These are phyloP conservation scores for Arvicola amphibius DNA, from an alignment of 2,797 vertebrate genomes.

Conservation along the genomic window DNA sequence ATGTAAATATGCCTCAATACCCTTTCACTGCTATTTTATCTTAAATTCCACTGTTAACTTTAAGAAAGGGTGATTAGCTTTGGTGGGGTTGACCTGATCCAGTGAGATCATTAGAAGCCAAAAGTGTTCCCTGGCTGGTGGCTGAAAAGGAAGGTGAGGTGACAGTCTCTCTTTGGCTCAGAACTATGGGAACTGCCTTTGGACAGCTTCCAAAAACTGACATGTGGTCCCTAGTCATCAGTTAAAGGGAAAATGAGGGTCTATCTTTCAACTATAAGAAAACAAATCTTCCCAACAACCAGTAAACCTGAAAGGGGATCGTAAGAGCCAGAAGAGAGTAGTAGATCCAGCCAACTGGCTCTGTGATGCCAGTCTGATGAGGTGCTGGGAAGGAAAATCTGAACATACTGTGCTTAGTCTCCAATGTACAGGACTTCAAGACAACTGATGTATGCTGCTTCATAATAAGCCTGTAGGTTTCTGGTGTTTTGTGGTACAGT, in stretches of 20 bases:
- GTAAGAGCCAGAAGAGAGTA: background rate
- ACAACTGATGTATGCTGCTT: background rate
- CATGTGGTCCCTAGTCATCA: background rate
- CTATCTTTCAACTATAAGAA: background rate
- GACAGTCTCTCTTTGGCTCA: background rate
- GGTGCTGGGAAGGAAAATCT: constrained; percentile 16
- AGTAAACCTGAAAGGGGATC: background rate
- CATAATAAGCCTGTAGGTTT: constrained; percentile 32
- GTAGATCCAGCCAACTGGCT: background rate
- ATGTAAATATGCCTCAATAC: constrained; percentile 14
- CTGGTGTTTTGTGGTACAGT: background rate
- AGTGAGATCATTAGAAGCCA: constrained; percentile 11
- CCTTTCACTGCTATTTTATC: constrained; percentile 19
- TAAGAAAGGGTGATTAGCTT: constrained; percentile 35
- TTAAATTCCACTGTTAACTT: constrained; percentile 38
- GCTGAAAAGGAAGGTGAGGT: constrained; percentile 21
- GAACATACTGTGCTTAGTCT: background rate
- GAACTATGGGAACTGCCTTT: background rate
- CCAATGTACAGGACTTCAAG: constrained; percentile 7
- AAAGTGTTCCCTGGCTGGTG: constrained; percentile 38
- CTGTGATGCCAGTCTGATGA: background rate
- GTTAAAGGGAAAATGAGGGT: background rate
- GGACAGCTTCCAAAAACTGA: background rate
- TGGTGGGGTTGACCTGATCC: constrained; percentile 34
- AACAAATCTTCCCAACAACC: constrained; percentile 18